Evolutionary conservation across 2,797 vertebrate species (phyloP).

Genomic region (Hemitrygon akajei): DNA sequence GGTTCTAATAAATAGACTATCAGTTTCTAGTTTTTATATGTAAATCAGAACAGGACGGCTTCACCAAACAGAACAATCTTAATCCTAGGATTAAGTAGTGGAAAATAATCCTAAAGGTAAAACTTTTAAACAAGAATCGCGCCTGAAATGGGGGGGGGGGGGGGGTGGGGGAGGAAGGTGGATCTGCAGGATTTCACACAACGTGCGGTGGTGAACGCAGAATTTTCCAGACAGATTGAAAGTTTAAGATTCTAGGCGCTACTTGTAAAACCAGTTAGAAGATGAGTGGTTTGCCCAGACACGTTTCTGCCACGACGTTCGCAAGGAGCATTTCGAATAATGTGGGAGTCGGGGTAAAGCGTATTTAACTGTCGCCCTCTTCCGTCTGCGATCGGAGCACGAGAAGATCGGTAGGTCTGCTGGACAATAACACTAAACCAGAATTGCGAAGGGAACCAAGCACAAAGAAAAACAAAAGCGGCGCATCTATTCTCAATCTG

Average conservation of each 20-base stretch:
- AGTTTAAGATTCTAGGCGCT: not conserved
- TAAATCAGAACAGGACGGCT: no score
- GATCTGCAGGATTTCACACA: not conserved
- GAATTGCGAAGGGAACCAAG: not conserved
- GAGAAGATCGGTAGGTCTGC: not conserved
- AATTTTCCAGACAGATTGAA: not conserved
- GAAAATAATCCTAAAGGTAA: not conserved
- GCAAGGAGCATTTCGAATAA: not conserved
- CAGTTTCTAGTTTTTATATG: not conserved
- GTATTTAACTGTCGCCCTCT: constrained; percentile 15
- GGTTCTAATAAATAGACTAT: not conserved
- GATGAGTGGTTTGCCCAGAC: not conserved
- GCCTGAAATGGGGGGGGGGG: not conserved
- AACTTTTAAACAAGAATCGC: not conserved
- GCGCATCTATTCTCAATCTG: not conserved
- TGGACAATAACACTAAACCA: not conserved
- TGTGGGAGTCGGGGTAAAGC: not conserved
- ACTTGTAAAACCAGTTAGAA: not conserved
- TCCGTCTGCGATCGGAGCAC: not conserved
- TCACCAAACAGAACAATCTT: no score
- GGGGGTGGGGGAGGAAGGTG: no score
- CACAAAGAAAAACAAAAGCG: not conserved
- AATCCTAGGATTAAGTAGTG: not conserved
- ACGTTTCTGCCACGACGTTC: not conserved
- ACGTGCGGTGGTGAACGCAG: not conserved